phyloP scores from a whole-genome alignment of 1,140 invertebrate genomes.

The Brachystomella parvula region DNA sequence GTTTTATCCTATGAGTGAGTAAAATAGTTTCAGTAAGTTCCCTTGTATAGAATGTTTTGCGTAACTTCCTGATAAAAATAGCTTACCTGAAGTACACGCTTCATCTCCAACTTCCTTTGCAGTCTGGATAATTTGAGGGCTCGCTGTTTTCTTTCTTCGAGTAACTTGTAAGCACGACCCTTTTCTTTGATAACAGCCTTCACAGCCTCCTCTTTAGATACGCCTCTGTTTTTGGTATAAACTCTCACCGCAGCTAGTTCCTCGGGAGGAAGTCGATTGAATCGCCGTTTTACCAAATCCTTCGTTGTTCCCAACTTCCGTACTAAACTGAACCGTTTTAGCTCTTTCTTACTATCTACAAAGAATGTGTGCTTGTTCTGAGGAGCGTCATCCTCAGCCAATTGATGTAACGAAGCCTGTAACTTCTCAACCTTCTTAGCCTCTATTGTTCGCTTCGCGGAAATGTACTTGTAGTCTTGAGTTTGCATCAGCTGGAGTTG shows the following conservation, averaged over 20 bases:
- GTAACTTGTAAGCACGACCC: conserved; percentile 63
- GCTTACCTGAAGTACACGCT: conserved; percentile 55
- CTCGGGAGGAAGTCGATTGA: conserved; percentile 57
- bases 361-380: conserved; percentile 76
- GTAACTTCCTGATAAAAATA: background rate
- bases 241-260: conserved; percentile 54
- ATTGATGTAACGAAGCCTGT: conserved; percentile 70
- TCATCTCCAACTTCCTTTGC: conserved; percentile 74
- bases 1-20: conserved; percentile 49
- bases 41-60: conserved; percentile 5
- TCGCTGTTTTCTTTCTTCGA: conserved; percentile 69
- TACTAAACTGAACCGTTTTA: conserved; percentile 59
- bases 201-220: conserved; percentile 40
- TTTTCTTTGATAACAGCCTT: conserved; percentile 53
- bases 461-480: conserved; percentile 84
- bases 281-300: conserved; percentile 55
- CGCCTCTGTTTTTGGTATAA: conserved; percentile 50
- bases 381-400: conserved; percentile 49
- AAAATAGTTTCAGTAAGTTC: conserved; percentile 20
- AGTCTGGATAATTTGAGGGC: conserved; percentile 72
- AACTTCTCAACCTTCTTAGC: conserved; percentile 77
- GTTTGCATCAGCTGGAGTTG: conserved; percentile 82
- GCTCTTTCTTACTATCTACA: conserved; percentile 58
- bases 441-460: conserved; percentile 75
- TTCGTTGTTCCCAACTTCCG: conserved; percentile 68